Evolutionary conservation across 2,113 vertebrate genomes (phyloP), one percentile per base, ranked within the genome.

Genomic region (Alexandromys fortis): DNA sequence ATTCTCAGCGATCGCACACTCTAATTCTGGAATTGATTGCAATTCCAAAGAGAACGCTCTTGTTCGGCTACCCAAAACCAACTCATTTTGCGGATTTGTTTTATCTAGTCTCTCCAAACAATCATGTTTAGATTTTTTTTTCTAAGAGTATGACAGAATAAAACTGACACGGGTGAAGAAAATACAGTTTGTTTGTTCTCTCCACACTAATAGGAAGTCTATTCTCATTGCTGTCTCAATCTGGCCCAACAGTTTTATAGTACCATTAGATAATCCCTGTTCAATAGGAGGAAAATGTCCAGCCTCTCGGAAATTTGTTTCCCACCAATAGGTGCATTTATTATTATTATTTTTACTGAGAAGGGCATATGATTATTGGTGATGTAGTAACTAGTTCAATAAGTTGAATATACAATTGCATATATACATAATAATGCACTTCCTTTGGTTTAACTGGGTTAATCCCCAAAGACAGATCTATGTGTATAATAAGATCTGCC

Each of bases 111-210:
- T 96, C 24, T 75, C 13, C 47, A 89, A 65, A 90, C n/a, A 49
- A 73, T 61, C 76, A 79, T 38, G 92, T 88, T 38, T 47, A 92
- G 68, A 90, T 87, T 92, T 78, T 87, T 92, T 78, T 49, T 72
- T 28, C 21, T 91, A 77, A 73, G n/a, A 65, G 21, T 68, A 24
- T 63, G 45, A n/a, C n/a, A 89, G 19, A 65, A 72, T 35, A 67
- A 38, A 58, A 92, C 85, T 94, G 68, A 61, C 33, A 78, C 33
- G n/a, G 28, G 9, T 16, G 72, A 26, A 90, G 47, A 90, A 86
- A 90, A 82, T 61, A 45, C 4, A 30, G 10, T 35, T 78, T 67
- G 35, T 33, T 61, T 95, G 58, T 90, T 30, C 22, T 90, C 10
- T 45, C 76, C 52, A 67, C 52, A 49, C 5, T 33, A 87, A 78